These are phyloP conservation scores for Patiria pectinifera DNA, from an alignment of 53 echinoderm and acorn worm genomes.

Conservation along the genomic window DNA sequence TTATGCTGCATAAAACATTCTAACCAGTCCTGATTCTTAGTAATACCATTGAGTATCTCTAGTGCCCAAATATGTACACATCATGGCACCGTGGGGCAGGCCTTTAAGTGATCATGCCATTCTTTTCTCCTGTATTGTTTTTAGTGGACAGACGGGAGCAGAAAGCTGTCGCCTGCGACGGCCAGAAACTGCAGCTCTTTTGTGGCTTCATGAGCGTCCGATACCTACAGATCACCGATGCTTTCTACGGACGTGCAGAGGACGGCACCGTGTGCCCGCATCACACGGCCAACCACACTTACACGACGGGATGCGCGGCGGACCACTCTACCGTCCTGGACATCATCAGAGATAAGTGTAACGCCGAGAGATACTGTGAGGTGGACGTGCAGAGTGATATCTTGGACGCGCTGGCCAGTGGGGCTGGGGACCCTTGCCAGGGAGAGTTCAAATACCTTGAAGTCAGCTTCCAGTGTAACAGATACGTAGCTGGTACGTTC, in stretches of 20 bases:
- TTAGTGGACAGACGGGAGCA: conserved; percentile 47
- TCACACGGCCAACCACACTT: conserved; percentile 70
- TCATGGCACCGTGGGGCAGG: too few relatives aligned
- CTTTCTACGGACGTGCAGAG: conserved; percentile 75
- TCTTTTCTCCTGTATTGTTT: neutral
- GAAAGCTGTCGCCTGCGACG: conserved; percentile 76
- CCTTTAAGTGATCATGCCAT: neutral
- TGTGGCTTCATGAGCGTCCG: neutral
- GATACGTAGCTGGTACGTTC: conserved; percentile 69
- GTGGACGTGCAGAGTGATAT: conserved; percentile 75
- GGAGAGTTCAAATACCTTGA: conserved; percentile 81
- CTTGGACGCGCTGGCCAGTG: conserved; percentile 43
- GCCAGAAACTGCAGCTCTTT: conserved; percentile 72
- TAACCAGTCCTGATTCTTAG: too few relatives aligned
- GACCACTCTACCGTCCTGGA: conserved; percentile 27
- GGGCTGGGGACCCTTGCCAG: conserved; percentile 71
- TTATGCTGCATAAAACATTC: too few relatives aligned
- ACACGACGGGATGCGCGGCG: conserved; percentile 63
- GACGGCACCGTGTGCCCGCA: conserved; percentile 68
- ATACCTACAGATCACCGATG: conserved; percentile 69
- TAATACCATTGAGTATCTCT: too few relatives aligned
- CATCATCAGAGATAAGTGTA: conserved; percentile 60
- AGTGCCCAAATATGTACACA: too few relatives aligned
- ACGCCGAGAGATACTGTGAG: conserved; percentile 63
- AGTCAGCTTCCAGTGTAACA: conserved; percentile 70